A percentile compares a stretch with the other conserved stretches of the same genome.
Evolutionary conservation across 2,113 vertebrate species (phyloP).

Genomic region (Himantopus leucocephalus): DNA sequence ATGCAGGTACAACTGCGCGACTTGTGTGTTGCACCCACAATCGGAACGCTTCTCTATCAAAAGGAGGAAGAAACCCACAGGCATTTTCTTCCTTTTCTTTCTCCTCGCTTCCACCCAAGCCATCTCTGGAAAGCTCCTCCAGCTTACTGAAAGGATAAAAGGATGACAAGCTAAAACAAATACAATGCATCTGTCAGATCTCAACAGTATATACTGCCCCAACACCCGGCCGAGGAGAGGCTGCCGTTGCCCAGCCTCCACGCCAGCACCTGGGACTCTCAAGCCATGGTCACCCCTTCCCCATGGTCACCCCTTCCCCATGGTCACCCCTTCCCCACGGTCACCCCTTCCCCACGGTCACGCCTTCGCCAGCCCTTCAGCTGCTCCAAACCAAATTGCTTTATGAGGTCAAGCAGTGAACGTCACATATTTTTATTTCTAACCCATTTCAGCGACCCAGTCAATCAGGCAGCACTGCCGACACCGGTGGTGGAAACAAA

Average conservation of each 20-base stretch:
- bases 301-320: neutral
- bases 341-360: neutral
- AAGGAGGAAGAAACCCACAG: neutral
- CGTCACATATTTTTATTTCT: neutral
- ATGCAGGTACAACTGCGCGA: rapidly evolving
- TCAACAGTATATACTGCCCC: neutral
- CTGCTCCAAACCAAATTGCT: neutral
- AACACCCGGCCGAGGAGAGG: neutral
- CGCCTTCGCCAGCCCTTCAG: neutral
- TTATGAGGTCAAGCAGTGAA: neutral
- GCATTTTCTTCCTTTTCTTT: neutral
- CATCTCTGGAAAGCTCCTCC: neutral
- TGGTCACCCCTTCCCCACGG: neutral
- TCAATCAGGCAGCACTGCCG: neutral
- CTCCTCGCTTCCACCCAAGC: neutral
- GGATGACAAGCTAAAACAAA: neutral
- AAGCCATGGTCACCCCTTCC: neutral
- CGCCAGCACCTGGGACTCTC: neutral
- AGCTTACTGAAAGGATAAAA: neutral
- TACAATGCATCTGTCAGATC: too few species aligned
- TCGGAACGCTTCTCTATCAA: neutral
- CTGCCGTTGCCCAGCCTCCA: neutral
- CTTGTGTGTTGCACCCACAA: neutral
- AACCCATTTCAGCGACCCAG: neutral
- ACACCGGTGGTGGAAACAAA: neutral